phyloP scores from a whole-genome alignment of 2,888 invertebrate genomes.

The Parnassius glacialis region DNA sequence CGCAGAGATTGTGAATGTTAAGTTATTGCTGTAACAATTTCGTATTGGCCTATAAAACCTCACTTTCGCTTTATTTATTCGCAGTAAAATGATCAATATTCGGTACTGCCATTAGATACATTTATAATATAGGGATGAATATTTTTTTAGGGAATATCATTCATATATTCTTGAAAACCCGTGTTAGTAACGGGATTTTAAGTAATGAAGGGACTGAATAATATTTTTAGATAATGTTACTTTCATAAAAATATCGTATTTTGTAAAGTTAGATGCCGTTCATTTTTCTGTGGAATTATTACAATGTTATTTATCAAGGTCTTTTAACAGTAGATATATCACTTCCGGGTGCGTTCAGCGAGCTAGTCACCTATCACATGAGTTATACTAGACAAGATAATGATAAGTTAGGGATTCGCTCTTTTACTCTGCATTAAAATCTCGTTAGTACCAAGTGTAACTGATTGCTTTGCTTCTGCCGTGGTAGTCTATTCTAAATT shows the following conservation, averaged over 20 bases:
- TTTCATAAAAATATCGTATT: not conserved
- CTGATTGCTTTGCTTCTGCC: constrained; percentile 13
- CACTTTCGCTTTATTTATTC: constrained; percentile 76
- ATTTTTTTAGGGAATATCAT: constrained; percentile 28
- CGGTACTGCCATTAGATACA: constrained; percentile 62
- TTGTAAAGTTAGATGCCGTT: not conserved
- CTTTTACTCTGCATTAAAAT: constrained; percentile 67
- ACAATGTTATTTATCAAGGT: constrained; percentile 12
- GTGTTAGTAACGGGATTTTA: constrained; percentile 7
- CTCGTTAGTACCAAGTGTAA: constrained; percentile 56
- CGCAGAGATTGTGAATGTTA: constrained; percentile 68
- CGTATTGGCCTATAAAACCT: constrained; percentile 76
- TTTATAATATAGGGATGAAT: constrained; percentile 29
- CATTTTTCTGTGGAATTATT: constrained; percentile 3
- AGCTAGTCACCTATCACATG: constrained; percentile 54
- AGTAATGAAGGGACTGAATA: constrained; percentile 4
- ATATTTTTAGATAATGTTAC: no score
- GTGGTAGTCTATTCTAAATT: constrained; percentile 2
- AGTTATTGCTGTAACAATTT: constrained; percentile 77
- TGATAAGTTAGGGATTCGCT: constrained; percentile 60
- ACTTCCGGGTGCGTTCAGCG: constrained; percentile 35
- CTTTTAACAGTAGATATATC: constrained; percentile 29
- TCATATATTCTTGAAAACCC: constrained; percentile 11
- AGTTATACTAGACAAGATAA: constrained; percentile 61
- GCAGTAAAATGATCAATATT: constrained; percentile 76